Conservation (phyloP, 2,113 vertebrate genomes). For the mouse (Mus musculus) region DNA sequence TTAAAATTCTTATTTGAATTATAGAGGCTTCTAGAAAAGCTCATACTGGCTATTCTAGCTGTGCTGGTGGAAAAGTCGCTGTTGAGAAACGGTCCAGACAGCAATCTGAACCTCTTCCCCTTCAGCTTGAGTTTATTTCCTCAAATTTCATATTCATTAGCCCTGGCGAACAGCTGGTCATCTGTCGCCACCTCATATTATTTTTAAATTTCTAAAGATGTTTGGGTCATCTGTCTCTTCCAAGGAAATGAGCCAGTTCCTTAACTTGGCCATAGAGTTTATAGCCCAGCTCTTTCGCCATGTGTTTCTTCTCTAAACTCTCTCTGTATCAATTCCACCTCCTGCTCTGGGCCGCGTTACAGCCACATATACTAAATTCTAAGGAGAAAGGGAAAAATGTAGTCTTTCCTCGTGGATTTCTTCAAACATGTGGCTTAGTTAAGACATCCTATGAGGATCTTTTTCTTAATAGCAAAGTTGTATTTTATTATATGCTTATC, state of each 20-base stretch:
- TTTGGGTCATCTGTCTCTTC: constrained; percentile 41
- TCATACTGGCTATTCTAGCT: neutral
- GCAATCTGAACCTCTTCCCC: constrained; percentile 49
- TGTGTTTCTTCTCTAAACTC: constrained; percentile 44
- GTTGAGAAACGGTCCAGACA: constrained; percentile 23
- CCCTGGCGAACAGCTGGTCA: constrained; percentile 72
- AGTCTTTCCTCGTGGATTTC: constrained; percentile 23
- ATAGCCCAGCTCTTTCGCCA: neutral
- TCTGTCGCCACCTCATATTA: constrained; percentile 38
- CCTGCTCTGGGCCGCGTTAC: neutral
- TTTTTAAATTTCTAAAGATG: constrained; percentile 56
- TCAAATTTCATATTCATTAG: constrained; percentile 77
- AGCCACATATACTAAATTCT: constrained; percentile 13
- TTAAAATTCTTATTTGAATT: constrained; percentile 29
- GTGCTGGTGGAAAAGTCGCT: neutral
- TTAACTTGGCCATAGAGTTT: neutral
- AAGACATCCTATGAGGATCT: neutral
- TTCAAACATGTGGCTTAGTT: neutral
- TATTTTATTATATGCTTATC: neutral
- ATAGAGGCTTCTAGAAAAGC: constrained; percentile 44
- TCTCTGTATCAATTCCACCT: neutral
- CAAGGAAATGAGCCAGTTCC: constrained; percentile 10
- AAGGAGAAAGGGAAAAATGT: constrained; percentile 34
- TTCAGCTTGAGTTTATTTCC: constrained; percentile 71
- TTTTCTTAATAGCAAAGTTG: neutral